Evolutionary conservation across 2,888 invertebrate species (phyloP), one percentile per base, ranked within the genome.

Genomic region (Mesoligia furuncula): DNA sequence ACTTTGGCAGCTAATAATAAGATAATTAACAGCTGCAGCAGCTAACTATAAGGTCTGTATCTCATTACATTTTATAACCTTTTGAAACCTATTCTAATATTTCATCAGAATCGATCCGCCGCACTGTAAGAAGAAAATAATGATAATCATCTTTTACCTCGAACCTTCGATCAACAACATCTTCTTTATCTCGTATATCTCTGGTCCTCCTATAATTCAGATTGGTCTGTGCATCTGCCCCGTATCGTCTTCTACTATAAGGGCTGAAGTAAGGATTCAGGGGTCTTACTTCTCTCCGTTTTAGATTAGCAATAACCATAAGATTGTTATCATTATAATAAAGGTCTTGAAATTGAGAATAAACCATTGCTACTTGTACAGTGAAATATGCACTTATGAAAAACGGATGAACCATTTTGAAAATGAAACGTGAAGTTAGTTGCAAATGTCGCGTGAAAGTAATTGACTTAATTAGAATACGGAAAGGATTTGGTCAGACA

Each of bases 181-280:
- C 81, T 11, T 84, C 79, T 8, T 84, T 81, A 0, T 83, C 81
- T 13, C 89, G 71, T 31, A 89, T 88, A 31, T 87, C 88, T 73
- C 68, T 86, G 27, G 89, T 87, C 39, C 75, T 86, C 54, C 89
- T 83, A 48, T 89, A 89, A 36, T 83, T 88, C n/a, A 89, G 59
- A 31, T 84, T 77, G 0, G 45, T 62, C 17, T 81, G 80, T 24
- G 64, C 66, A 62, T 80, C 84, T 0, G 13, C 69, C 15, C 78
- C 81, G 45, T 64, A 81, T 20, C 65, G 48, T 66, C 89, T 76
- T 31, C 88, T 84, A 42, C n/a, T 77, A 13, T 69, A 78, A 11
- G 73, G 74, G 7, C 54, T 75, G 59, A 64, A 85, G 36, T 77
- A 68, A 13, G 83, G 81, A 66, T 85, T 78, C n/a, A 89, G 31